Evolutionary conservation across 2,888 invertebrate species (phyloP), one percentile per base, ranked within the genome.

Genomic region (Volucella inanis): DNA sequence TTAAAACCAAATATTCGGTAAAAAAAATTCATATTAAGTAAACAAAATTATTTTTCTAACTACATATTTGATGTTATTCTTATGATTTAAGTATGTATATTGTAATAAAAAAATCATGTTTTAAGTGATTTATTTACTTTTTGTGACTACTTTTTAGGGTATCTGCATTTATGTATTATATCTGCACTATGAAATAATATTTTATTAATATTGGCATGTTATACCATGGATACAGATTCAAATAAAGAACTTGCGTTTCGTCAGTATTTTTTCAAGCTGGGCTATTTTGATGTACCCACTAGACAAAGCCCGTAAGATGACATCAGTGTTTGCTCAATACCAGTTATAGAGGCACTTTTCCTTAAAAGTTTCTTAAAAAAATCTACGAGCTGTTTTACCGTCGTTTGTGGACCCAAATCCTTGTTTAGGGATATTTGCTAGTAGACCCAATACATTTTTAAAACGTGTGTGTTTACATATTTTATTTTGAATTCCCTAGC

Each of bases 391-490:
- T 11, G 49, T 3, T 1, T n/a, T 49, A 14, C 49, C 2, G 49
- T 49, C 14, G 49, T 49, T 15, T 49, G 18, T 22, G 0, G 1
- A 22, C 18, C 18, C 1, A 22, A 14, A 49, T 14, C 14, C 14
- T 49, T 6, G 8, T 14, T n/a, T 15, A 49, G 15, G 49, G 18
- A 49, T 15, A 14, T 15, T 15, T 49, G 15, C 49, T 49, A 49
- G 49, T 49, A 49, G 14, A 49, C 49, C 0, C 49, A 49, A 14
- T 49, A 15, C 49, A 49, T 49, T 49, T 49, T 49, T 49, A 49
- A 49, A 49, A 49, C 49, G 11, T 14, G 49, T 14, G 15, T 49
- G 49, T 49, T n/a, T n/a, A n/a, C n/a, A 49, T 14, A 49, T 49
- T 50, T 22, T 22, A 2, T 22, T 22, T 22, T 22, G 18, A 3